phyloP scores from a whole-genome alignment of 2,888 invertebrate species.

The Octodonta nipae region DNA sequence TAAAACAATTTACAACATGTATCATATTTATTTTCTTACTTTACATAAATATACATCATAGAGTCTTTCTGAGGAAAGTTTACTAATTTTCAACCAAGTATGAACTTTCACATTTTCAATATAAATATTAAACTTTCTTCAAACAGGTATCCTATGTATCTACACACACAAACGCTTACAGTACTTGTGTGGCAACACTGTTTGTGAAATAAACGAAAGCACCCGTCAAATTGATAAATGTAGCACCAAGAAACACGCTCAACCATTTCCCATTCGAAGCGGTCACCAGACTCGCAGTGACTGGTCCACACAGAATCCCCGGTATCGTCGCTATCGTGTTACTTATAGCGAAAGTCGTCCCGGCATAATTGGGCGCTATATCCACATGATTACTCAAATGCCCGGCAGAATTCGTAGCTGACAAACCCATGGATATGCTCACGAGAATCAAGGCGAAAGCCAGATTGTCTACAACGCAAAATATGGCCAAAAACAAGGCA shows the following conservation, averaged over 20 bases:
- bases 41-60: too few species aligned
- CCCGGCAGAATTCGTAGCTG: constrained; percentile 62
- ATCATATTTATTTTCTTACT: too few species aligned
- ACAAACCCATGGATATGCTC: constrained; percentile 60
- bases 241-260: constrained; percentile 59
- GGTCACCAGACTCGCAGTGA: constrained; percentile 59
- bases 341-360: constrained; percentile 61
- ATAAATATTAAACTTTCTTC: too few species aligned
- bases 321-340: constrained; percentile 65
- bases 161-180: constrained; percentile 33
- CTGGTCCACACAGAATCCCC: constrained; percentile 60
- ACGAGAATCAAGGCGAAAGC: constrained; percentile 56
- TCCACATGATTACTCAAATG: constrained; percentile 67
- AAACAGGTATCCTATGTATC: too few species aligned
- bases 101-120: too few species aligned
- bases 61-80: too few species aligned
- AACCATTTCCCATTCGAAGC: constrained; percentile 59
- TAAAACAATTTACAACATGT: too few species aligned
- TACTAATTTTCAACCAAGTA: too few species aligned
- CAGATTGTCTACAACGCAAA: constrained; percentile 56
- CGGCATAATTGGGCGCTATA: constrained; percentile 63
- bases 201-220: constrained; percentile 60
- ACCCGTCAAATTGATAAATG: constrained; percentile 56
- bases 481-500: constrained; percentile 54
- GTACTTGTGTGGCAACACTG: constrained; percentile 53